Conservation (phyloP, 2,113 vertebrate species). For the Chionodraco myersi region DNA sequence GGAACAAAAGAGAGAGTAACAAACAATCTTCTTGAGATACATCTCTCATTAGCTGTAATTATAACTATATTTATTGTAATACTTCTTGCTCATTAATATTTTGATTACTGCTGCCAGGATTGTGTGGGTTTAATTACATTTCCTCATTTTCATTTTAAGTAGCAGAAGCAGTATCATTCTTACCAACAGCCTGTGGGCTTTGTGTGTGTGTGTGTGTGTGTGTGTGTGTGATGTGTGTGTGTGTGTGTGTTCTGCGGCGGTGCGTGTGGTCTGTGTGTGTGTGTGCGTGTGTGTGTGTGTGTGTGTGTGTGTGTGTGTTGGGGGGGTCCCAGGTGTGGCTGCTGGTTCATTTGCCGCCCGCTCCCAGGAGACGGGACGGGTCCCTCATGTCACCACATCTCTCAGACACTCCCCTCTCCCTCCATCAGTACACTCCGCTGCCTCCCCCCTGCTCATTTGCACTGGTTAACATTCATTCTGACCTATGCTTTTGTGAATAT, state of each 20-base stretch:
- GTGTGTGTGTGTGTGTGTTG: neutral
- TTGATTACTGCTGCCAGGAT: conserved; percentile 1
- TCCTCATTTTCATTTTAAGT: neutral
- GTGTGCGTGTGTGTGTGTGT: neutral
- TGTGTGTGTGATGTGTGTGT: conserved; percentile 7
- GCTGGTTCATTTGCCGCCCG: conserved; percentile 65
- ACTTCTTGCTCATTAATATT: conserved; percentile 13
- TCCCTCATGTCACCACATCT: conserved; percentile 56
- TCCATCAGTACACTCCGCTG: conserved; percentile 33
- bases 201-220: neutral
- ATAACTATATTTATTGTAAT: too few species aligned
- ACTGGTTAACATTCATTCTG: conserved; percentile 63
- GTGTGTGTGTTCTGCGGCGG: too few species aligned
- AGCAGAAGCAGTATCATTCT: conserved; percentile 10
- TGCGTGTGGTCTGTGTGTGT: too few species aligned
- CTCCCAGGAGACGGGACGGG: conserved; percentile 54
- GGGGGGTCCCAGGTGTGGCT: conserved; percentile 63
- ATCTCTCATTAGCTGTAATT: neutral
- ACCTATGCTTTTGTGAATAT: conserved; percentile 41
- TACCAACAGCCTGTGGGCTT: too few species aligned
- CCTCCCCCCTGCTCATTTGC: conserved; percentile 52
- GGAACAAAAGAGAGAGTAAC: too few species aligned
- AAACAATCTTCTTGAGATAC: neutral
- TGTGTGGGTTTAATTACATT: conserved; percentile 25
- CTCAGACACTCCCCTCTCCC: conserved; percentile 56